Base-by-base conservation (phyloP, 2,888 invertebrate species). In the Brachypalpus laphriformis region DNA sequence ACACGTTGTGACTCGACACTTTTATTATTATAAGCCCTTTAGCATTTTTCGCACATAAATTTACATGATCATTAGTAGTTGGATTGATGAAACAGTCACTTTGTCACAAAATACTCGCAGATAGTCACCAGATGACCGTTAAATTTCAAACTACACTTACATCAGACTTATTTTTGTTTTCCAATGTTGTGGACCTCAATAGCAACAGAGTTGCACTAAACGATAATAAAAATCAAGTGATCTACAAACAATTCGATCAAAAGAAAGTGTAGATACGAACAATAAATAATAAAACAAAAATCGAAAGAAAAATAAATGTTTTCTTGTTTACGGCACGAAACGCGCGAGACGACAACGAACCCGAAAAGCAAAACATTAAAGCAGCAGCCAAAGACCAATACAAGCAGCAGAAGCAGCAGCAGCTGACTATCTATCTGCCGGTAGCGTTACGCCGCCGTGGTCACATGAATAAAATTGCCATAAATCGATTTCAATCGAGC, bases 391-490 rank as follows among this genome's bases (percentile, higher is more conserved):
- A 49, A 57, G 37, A 51, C 70, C 54, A 42, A 49, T 25, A 2
- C 25, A 25, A 25, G 25, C 37, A 65, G 6, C 45, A 61, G 40
- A 25, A 25, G 25, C 37, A 65, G 6, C 45, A 61, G 40, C 72
- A 80, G 80, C 80, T 80, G 80, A 83, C 65, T 40, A n/a, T 83
- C 25, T 11, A 9, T 83, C 59, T 78, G 78, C 85, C 85, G 81
- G 81, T 75, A 81, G 74, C 61, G 31, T 59, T 68, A 66, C 18
- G 80, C 75, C 66, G 72, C 75, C 66, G 72, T 83, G 85, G 76
- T 81, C 81, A 85, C 81, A 81, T 85, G 85, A 85, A 81, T 76
- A 81, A 81, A 85, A 76, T 85, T 85, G 75, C 75, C 81, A 85
- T 70, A 85, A 85, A 85, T 81, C 85, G 85, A 85, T 71, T 85